Evolutionary conservation across 2,888 invertebrate genomes (phyloP).

Genomic region (Polydrusus tereticollis): DNA sequence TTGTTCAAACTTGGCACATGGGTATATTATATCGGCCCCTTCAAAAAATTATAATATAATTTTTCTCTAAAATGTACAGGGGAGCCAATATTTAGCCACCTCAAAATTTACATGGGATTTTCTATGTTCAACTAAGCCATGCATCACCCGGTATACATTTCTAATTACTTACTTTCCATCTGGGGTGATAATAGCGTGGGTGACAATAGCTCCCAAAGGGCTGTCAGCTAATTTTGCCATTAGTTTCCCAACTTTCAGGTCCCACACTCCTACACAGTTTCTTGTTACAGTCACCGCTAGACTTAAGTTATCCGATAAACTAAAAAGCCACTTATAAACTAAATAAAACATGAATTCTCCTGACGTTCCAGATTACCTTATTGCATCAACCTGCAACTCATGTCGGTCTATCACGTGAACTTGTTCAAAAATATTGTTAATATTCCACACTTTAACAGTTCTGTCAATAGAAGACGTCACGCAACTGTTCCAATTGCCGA

Average conservation of each 20-base stretch:
- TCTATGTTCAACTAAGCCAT: no score
- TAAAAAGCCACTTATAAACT: no score
- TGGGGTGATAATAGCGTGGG: conserved; percentile 90
- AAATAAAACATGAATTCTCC: no score
- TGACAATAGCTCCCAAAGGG: conserved; percentile 93
- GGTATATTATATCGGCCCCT: no score
- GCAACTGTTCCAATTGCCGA: conserved; percentile 92
- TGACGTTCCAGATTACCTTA: conserved; percentile 75
- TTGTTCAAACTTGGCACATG: no score
- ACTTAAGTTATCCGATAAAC: conserved; percentile 82
- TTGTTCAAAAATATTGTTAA: conserved; percentile 98
- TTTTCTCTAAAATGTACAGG: no score
- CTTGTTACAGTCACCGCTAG: conserved; percentile 94
- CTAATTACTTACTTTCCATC: conserved; percentile 75
- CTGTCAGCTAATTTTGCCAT: conserved; percentile 90
- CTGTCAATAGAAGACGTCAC: conserved; percentile 98
- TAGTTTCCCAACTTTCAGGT: conserved; percentile 87
- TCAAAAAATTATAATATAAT: no score
- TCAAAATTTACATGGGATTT: no score
- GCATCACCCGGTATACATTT: no score
- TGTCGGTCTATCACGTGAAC: conserved; percentile 96
- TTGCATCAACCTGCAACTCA: conserved; percentile 93
- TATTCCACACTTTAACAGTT: conserved; percentile 99
- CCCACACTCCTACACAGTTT: conserved; percentile 96
- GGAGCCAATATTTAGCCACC: no score